Conservation (phyloP, 1,140 invertebrate genomes). For the Meteorus sp. region DNA sequence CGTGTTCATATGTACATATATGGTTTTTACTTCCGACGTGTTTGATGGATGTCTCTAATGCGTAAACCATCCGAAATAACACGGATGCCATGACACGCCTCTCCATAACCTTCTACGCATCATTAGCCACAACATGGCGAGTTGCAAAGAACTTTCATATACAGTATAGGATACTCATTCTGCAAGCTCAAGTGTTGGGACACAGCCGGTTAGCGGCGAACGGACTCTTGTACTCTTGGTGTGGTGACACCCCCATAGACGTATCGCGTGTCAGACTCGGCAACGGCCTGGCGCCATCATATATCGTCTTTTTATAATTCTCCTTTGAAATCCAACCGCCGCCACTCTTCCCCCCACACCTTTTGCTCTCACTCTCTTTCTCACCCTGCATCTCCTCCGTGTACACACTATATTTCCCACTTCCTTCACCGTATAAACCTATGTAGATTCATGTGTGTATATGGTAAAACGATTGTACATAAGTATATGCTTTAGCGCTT, state of each 20-base stretch:
- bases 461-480: no score
- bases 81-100: constrained; percentile 45
- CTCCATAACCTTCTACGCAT: constrained; percentile 42
- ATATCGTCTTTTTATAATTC: constrained; percentile 40
- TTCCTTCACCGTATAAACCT: no score
- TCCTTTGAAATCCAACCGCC: constrained; percentile 40
- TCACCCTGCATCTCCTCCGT: no score
- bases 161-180: constrained; percentile 3
- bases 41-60: constrained; percentile 25
- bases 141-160: background rate
- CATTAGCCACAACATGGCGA: constrained; percentile 41
- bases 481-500: no score
- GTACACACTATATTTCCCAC: no score
- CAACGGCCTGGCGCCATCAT: constrained; percentile 52
- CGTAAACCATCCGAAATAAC: constrained; percentile 43
- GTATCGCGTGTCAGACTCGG: constrained; percentile 53
- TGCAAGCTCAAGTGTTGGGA: constrained; percentile 4
- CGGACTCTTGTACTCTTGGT: constrained; percentile 7
- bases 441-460: no score
- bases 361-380: no score
- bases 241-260: constrained; percentile 52
- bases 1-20: no score
- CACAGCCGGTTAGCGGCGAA: constrained; percentile 1
- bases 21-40: constrained; percentile 27
- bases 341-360: no score